phyloP scores from a whole-genome alignment of 2,888 invertebrate genomes.

The Pristionchus exspectatus region DNA sequence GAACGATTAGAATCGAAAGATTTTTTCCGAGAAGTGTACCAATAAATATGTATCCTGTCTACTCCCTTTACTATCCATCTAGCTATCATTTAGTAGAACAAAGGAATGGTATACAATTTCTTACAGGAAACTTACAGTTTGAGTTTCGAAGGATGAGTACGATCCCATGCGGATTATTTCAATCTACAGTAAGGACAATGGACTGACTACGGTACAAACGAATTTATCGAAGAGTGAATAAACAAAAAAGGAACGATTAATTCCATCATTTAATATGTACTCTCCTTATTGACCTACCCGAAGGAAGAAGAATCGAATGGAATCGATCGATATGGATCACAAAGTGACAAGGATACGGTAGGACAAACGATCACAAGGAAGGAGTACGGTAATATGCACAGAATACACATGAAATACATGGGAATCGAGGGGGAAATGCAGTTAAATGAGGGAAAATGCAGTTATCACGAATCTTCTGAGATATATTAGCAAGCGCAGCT shows the following conservation, averaged over 20 bases:
- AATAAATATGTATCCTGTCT: no score
- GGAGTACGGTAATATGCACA: slow-evolving; percentile 29
- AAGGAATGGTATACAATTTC: neutral
- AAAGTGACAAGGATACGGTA: slow-evolving; percentile 28
- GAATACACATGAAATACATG: slow-evolving; percentile 29
- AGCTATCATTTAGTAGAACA: neutral
- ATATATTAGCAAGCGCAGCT: neutral
- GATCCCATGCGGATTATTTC: neutral
- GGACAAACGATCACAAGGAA: neutral
- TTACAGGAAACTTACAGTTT: neutral
- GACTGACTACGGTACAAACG: neutral
- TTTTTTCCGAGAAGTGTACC: no score
- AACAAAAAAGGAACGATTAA: neutral
- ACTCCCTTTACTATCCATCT: no score
- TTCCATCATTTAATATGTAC: neutral
- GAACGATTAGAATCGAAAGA: neutral
- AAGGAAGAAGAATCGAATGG: slow-evolving; percentile 15
- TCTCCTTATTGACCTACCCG: neutral
- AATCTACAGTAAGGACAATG: neutral
- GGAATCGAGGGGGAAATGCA: slow-evolving; percentile 5
- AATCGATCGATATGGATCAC: slow-evolving; percentile 33
- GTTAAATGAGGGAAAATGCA: neutral
- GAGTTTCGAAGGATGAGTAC: neutral
- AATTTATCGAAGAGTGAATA: neutral
- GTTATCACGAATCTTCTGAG: neutral